These are phyloP conservation scores for Dissostichus mawsoni DNA, from an alignment of 2,113 vertebrate genomes.

Conservation along the genomic window DNA sequence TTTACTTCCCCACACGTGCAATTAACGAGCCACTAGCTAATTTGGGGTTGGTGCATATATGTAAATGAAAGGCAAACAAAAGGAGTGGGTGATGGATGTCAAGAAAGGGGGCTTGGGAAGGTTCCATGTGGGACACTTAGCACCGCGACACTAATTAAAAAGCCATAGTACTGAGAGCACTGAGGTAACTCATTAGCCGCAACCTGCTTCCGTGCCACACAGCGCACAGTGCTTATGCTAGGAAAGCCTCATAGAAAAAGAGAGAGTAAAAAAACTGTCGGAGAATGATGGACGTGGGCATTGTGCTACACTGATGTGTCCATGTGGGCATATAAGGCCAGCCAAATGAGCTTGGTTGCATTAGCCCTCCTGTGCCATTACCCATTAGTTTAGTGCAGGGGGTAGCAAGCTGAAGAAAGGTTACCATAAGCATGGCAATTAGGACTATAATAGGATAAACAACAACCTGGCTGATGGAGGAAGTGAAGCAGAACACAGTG, in stretches of 20 bases:
- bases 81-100: constrained; percentile 81
- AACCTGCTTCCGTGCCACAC: constrained; percentile 66
- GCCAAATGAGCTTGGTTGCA: constrained; percentile 73
- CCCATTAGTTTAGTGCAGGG: constrained; percentile 77
- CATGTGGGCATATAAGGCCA: constrained; percentile 73
- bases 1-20: constrained; percentile 80
- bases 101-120: constrained; percentile 67
- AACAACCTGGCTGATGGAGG: constrained; percentile 77
- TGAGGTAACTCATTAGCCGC: constrained; percentile 82
- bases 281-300: constrained; percentile 70
- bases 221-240: constrained; percentile 48
- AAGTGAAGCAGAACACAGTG: constrained; percentile 72
- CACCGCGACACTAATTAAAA: constrained; percentile 85
- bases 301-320: constrained; percentile 67
- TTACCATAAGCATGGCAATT: constrained; percentile 81
- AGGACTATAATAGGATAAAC: constrained; percentile 83
- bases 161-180: constrained; percentile 79
- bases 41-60: constrained; percentile 81
- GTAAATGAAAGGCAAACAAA: constrained; percentile 85
- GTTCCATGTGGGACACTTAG: constrained; percentile 82
- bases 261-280: constrained; percentile 36
- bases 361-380: constrained; percentile 73
- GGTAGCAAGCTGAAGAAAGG: constrained; percentile 76
- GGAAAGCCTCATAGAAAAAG: constrained; percentile 43
- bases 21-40: constrained; percentile 83